Percentiles rank a stretch among this genome's conserved stretches.
phyloP scores from a whole-genome alignment of 2,888 invertebrate species.

The Dicranocentrus wangi region DNA sequence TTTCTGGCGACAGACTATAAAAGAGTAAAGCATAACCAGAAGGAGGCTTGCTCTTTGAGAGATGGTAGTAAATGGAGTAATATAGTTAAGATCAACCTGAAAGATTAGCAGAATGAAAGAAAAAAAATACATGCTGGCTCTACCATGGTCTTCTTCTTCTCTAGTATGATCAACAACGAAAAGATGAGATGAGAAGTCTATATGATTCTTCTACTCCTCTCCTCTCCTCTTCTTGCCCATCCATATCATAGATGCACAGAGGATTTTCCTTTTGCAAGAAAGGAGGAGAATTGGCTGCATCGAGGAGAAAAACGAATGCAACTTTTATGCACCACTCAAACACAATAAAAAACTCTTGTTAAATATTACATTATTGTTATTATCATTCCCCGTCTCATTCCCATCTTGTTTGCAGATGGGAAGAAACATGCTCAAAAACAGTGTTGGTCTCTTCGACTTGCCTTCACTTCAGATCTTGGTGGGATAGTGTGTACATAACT shows the following conservation, averaged over 20 bases:
- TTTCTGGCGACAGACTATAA: conserved; percentile 62
- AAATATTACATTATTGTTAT: conserved; percentile 22
- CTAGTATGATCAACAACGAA: background rate
- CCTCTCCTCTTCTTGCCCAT: too few species aligned
- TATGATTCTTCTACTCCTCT: too few species aligned
- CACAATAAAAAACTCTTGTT: conserved; percentile 1
- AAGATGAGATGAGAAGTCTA: too few species aligned
- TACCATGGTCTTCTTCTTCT: background rate
- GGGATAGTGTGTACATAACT: conserved; percentile 43
- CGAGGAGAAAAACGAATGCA: too few species aligned
- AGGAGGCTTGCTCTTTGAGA: conserved; percentile 22
- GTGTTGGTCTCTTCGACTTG: background rate
- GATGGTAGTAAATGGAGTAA: conserved; percentile 1
- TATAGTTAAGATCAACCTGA: conserved; percentile 42
- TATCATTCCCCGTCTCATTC: background rate
- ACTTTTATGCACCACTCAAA: background rate
- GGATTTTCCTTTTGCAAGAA: background rate
- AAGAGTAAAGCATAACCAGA: too few species aligned
- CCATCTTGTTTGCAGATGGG: background rate
- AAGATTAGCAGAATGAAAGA: conserved; percentile 28
- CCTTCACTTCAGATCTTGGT: background rate
- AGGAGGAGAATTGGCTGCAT: too few species aligned
- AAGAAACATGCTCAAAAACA: background rate
- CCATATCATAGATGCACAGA: too few species aligned
- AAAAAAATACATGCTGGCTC: background rate